These are phyloP conservation scores for Drosophila subsilvestris DNA, from an alignment of 2,888 invertebrate genomes.

Conservation along the genomic window DNA sequence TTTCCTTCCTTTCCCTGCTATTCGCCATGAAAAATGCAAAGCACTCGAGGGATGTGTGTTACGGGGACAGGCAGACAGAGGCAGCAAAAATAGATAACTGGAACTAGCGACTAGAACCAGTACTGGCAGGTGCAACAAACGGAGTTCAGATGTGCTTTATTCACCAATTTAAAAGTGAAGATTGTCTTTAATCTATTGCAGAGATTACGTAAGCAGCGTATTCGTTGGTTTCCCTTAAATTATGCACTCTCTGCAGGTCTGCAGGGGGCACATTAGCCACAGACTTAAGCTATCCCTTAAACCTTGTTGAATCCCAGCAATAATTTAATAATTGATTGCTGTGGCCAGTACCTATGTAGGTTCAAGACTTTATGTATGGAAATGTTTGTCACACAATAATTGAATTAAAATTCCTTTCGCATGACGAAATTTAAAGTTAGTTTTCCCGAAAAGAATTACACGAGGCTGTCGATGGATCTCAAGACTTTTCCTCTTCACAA, in stretches of 20 bases:
- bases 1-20: constrained; percentile 23
- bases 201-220: too few relatives aligned
- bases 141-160: not conserved
- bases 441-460: not conserved
- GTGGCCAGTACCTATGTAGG: not conserved
- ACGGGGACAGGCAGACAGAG: constrained; percentile 28
- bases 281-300: too few relatives aligned
- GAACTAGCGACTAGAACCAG: not conserved
- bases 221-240: too few relatives aligned
- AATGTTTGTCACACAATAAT: not conserved
- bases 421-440: not conserved
- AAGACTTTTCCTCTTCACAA: not conserved
- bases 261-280: too few relatives aligned
- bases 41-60: constrained; percentile 20
- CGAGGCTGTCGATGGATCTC: not conserved
- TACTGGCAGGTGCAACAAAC: not conserved
- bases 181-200: not conserved
- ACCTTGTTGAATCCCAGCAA: too few relatives aligned
- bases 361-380: not conserved
- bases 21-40: constrained; percentile 38
- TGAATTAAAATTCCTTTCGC: not conserved
- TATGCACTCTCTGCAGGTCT: too few relatives aligned
- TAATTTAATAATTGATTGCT: not conserved
- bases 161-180: not conserved
- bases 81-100: constrained; percentile 14